Percentiles rank a stretch among this genome's conserved stretches.
phyloP scores from a whole-genome alignment of 2,113 vertebrate genomes.

The Lasiurus cinereus region DNA sequence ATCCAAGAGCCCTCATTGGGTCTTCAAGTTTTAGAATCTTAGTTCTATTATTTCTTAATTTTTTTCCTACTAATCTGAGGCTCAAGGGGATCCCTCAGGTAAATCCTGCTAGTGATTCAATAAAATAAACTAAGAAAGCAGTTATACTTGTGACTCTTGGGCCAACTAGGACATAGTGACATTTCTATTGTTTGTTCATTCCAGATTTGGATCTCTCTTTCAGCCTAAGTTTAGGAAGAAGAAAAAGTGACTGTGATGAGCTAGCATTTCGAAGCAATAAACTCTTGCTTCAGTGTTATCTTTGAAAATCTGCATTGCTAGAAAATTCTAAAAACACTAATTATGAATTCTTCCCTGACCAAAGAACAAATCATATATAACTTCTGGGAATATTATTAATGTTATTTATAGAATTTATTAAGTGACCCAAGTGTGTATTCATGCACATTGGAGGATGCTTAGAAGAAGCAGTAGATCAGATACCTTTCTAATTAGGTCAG shows the following conservation, averaged over 20 bases:
- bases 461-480: conserved; percentile 10
- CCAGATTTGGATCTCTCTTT: conserved; percentile 7
- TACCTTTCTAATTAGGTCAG: conserved; percentile 70
- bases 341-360: conserved; percentile 46
- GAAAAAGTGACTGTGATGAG: conserved; percentile 27
- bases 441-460: neutral
- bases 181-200: neutral
- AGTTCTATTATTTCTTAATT: neutral
- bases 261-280: conserved; percentile 44
- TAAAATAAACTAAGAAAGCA: neutral
- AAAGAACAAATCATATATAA: conserved; percentile 64
- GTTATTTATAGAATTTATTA: conserved; percentile 68
- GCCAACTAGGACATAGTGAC: neutral
- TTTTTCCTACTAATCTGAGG: neutral
- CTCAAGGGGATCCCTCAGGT: neutral
- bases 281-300: conserved; percentile 51
- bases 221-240: neutral
- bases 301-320: conserved; percentile 64
- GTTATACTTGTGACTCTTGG: neutral
- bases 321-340: conserved; percentile 62
- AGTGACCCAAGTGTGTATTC: conserved; percentile 33
- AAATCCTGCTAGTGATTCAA: conserved; percentile 22
- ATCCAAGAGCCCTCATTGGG: neutral
- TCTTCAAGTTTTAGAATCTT: conserved; percentile 42
- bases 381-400: conserved; percentile 48